Base-by-base conservation (phyloP, 2,797 vertebrate species). In the Anabas testudineus region DNA sequence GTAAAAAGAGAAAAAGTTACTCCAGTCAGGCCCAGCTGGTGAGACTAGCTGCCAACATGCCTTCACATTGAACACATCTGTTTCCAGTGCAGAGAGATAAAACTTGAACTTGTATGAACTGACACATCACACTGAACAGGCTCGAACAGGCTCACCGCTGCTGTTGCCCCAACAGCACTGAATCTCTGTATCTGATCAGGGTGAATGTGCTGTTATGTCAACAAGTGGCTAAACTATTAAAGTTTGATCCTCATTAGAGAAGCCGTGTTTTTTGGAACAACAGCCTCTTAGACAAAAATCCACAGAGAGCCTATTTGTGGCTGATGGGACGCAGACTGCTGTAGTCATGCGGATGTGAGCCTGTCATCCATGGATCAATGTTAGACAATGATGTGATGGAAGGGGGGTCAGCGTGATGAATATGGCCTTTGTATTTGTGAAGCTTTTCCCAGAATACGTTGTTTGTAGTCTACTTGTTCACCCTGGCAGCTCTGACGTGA, bases 331-430 rank as follows among this genome's bases (percentile, higher is more conserved):
- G 73, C 59, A 55, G 57, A 37, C 67, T 62, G 66, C 3, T 15
- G 57, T 34, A 63, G 76, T 89, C 87, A 89, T 83, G 87, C 1
- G 79, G 82, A 70, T 83, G 76, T 88, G 80, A 82, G 70, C 76
- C 48, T 70, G 26, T 46, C 66, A 18, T 67, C 64, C 32, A 53
- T 78, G 52, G 24, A 65, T 6, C 26, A 55, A 49, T 15, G 18
- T 42, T n/a, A 16, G 63, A 59, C 67, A 66, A 72, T 67, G 59
- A 71, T 54, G 66, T 14, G 41, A 64, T 46, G 61, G 49, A 48
- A 67, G 52, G 53, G 46, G 39, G 49, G 2, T 58, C 51, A 42
- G 28, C 52, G 30, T 48, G 22, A 47, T 90, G 75, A 92, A 90
- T 87, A 34, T 48, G 46, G 49, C 55, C 80, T 87, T 92, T 92